Conservation (phyloP, 2,888 invertebrate genomes). For the Drosophila lutescens region DNA sequence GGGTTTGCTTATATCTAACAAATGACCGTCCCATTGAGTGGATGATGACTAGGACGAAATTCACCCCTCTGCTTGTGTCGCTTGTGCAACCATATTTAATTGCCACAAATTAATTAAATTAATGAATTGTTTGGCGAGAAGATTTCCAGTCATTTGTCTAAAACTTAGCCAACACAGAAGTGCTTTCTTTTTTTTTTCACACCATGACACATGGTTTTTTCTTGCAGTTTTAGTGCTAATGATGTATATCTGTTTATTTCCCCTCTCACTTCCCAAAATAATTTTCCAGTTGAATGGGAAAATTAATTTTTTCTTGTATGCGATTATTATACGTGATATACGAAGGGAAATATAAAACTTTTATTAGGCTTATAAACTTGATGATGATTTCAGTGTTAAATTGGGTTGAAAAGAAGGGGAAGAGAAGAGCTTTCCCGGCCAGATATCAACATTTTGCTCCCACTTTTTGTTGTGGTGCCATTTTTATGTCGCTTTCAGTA, state of each 20-base stretch:
- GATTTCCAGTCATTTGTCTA: conserved; percentile 58
- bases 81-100: conserved; percentile 70
- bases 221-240: conserved; percentile 45
- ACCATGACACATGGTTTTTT: conserved; percentile 55
- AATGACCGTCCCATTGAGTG: conserved; percentile 49
- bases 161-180: conserved; percentile 41
- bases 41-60: conserved; percentile 65
- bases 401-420: conserved; percentile 4
- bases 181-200: conserved; percentile 13
- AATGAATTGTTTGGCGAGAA: conserved; percentile 78
- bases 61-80: conserved; percentile 6
- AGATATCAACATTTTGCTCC: conserved; percentile 6
- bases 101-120: conserved; percentile 82
- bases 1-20: conserved; percentile 32
- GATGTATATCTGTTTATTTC: conserved; percentile 11
- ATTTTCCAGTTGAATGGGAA: conserved; percentile 41
- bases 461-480: conserved; percentile 9
- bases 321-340: conserved; percentile 35
- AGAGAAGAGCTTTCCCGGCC: neutral
- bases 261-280: neutral
- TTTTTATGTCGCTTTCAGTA: conserved; percentile 48
- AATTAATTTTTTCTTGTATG: conserved; percentile 61
- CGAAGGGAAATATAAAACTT: conserved; percentile 38
- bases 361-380: conserved; percentile 68
- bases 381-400: conserved; percentile 30